Evolutionary conservation across 2,113 vertebrate species (phyloP), one percentile per base, ranked within the genome.

Genomic region (Semnornis frantzii): DNA sequence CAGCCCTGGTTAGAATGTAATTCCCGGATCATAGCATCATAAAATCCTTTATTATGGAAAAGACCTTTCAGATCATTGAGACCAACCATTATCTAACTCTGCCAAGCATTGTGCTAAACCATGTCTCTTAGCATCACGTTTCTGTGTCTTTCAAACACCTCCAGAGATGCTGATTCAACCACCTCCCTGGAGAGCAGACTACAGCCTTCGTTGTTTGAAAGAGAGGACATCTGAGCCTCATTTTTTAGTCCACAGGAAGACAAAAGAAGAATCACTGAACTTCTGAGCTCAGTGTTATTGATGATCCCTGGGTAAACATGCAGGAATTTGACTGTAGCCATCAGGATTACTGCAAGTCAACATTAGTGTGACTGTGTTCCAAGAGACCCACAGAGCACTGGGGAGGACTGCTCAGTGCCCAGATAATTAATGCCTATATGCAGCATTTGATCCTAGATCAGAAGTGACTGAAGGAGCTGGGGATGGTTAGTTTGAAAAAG

Each of bases 341-440:
- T 44, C 34, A 42, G 44, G 20, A 54, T 75, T 68, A 28, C 34
- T 46, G 63, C 8, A 6, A 52, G 46, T 39, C 42, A 63, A 10
- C 20, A 18, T 25, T 8, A 89, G n/a, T 8, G 16, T 64, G 63
- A 74, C 15, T 70, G 82, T 80, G 31, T 62, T 78, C 58, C 39
- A 48, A 21, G 70, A 52, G 25, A 85, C 54, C 8, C 54, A 52
- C 30, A 58, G 33, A 89, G 30, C 15, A 2, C 28, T 23, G 25
- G 33, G 12, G 9, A 76, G 52, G 34, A 31, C 23, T 75, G 19
- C 10, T 81, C 65, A 54, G 58, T 64, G 54, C 12, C 16, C 4
- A 1, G 15, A 31, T 16, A 10, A 50, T 50, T 50, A 50, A 33
- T 59, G 74, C 8, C 42, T 0, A 0, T 8, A 6, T 48, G 17